A percentile compares a stretch with the other conserved stretches of the same genome.
These are phyloP conservation scores for Drosophila melanogaster DNA, from an alignment of 1,140 invertebrate species.

Conservation along the genomic window Release_6_plus_ISO1_MT NT_033779.5:3009001-3009500, in stretches of 20 bases:
- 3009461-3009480: slow-evolving; percentile 58
- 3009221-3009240: slow-evolving; percentile 55
- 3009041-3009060: slow-evolving; percentile 52
- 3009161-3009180: slow-evolving; percentile 25
- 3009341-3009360: slow-evolving; percentile 18
- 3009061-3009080: slow-evolving; percentile 70
- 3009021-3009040: slow-evolving; percentile 11
- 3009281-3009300: slow-evolving; percentile 81
- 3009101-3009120: slow-evolving; percentile 81
- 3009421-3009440: slow-evolving; percentile 61
- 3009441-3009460: slow-evolving; percentile 43
- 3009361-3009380: slow-evolving; percentile 43
- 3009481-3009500: slow-evolving; percentile 83
- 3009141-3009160: slow-evolving; percentile 60
- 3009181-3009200: slow-evolving; percentile 64
- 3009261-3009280: slow-evolving; percentile 56
- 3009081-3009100: slow-evolving; percentile 72
- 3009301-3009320: slow-evolving; percentile 61
- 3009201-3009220: slow-evolving; percentile 65
- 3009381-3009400: slow-evolving; percentile 60
- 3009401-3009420: slow-evolving; percentile 65
- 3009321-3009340: slow-evolving; percentile 5
- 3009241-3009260: slow-evolving; percentile 22
- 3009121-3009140: slow-evolving; percentile 83
- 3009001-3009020: slow-evolving; percentile 22